These are phyloP conservation scores for Psophia crepitans DNA, from an alignment of 2,113 vertebrate species.

Conservation along the genomic window DNA sequence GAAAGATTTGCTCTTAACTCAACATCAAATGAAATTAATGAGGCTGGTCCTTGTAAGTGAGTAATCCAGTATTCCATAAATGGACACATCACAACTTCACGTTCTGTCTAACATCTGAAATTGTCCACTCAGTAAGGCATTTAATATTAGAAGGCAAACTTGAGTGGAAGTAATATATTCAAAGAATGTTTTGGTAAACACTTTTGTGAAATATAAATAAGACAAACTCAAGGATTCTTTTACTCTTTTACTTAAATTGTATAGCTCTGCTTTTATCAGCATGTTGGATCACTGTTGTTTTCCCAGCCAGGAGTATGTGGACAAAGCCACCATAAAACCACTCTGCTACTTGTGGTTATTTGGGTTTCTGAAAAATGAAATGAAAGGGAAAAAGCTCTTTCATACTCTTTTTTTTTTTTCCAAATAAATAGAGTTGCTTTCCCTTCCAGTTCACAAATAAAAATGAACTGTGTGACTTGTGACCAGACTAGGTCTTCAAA, in stretches of 20 bases:
- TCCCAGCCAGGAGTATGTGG: background rate
- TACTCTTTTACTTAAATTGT: background rate
- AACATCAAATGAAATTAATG: background rate
- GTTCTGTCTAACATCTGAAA: background rate
- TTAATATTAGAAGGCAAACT: background rate
- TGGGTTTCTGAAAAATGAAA: background rate
- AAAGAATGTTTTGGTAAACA: background rate
- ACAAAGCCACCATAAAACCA: background rate
- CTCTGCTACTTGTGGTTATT: background rate
- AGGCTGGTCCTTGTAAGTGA: background rate
- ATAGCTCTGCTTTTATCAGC: background rate
- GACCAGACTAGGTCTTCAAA: background rate
- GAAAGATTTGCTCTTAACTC: background rate
- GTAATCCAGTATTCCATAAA: background rate
- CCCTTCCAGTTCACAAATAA: background rate
- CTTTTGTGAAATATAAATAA: background rate
- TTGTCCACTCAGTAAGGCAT: background rate
- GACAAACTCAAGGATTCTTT: background rate
- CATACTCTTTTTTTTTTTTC: background rate
- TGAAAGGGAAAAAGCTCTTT: background rate
- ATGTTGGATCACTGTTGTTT: background rate
- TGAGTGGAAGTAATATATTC: background rate
- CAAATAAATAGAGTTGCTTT: background rate
- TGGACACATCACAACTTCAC: background rate
- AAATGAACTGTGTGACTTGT: background rate